Conservation (phyloP, 35 echinoderm and acorn worm genomes). For the Antedon bifida region DNA sequence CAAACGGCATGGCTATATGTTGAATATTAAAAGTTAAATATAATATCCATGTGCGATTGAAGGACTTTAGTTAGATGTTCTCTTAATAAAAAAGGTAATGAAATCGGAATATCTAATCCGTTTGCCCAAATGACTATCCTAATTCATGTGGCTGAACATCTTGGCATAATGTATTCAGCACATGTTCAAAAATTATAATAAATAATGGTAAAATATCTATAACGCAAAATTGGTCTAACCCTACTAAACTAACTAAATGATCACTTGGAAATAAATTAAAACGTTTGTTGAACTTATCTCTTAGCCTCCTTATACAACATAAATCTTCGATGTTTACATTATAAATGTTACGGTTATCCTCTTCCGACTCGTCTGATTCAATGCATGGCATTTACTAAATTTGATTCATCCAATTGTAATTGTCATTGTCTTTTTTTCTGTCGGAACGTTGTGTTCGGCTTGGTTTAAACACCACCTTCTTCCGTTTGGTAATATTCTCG, state of each 20-base stretch:
- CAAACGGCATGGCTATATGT: background rate
- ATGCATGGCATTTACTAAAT: too few species aligned
- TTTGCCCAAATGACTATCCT: background rate
- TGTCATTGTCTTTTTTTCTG: too few species aligned
- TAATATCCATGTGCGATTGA: background rate
- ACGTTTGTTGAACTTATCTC: background rate
- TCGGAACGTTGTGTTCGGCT: too few species aligned
- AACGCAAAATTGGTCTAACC: background rate
- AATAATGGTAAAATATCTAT: background rate
- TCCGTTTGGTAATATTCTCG: too few species aligned
- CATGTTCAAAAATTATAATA: background rate
- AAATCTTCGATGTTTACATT: background rate
- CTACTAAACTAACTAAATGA: background rate
- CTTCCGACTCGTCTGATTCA: background rate
- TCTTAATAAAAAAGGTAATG: too few species aligned
- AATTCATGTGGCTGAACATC: background rate
- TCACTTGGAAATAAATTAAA: background rate
- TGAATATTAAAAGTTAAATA: background rate
- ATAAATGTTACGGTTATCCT: background rate
- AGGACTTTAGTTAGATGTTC: background rate
- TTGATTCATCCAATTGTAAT: too few species aligned
- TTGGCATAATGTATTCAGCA: background rate
- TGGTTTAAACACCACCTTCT: too few species aligned
- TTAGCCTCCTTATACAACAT: background rate
- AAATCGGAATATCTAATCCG: background rate